Percentiles rank a stretch among this genome's conserved stretches.
These are phyloP conservation scores for Ophiodon elongatus DNA, from an alignment of 2,113 vertebrate species.

Conservation along the genomic window DNA sequence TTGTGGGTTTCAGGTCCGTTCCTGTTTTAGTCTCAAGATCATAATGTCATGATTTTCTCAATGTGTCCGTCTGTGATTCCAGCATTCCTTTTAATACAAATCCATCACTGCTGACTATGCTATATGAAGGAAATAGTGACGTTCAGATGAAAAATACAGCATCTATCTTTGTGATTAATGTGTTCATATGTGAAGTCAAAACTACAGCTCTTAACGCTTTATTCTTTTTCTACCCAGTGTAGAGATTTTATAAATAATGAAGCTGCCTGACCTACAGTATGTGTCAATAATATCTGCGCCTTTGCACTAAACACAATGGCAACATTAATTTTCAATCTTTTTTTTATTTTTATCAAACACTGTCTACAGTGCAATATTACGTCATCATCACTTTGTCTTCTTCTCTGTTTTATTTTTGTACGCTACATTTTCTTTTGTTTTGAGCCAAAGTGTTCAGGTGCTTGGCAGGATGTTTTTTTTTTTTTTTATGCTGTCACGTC, in stretches of 20 bases:
- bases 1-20: not conserved
- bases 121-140: slow-evolving; percentile 22
- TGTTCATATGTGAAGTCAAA: slow-evolving; percentile 6
- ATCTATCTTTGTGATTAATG: not conserved
- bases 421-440: not conserved
- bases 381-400: not conserved
- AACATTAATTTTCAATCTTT: not conserved
- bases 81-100: not conserved
- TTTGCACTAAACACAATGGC: not conserved
- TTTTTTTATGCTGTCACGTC: not conserved
- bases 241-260: not conserved
- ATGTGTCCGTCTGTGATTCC: not conserved
- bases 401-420: too few species aligned
- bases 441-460: not conserved
- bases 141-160: not conserved
- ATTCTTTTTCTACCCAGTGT: not conserved
- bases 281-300: not conserved
- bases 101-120: not conserved
- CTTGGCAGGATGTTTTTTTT: not conserved
- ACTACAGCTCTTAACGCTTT: slow-evolving; percentile 5
- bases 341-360: not conserved
- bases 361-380: slow-evolving; percentile 2
- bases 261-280: not conserved
- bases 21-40: not conserved
- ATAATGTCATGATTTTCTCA: not conserved